Base-by-base conservation (phyloP, 2,888 invertebrate genomes). In the Melinaea menophilus region DNA sequence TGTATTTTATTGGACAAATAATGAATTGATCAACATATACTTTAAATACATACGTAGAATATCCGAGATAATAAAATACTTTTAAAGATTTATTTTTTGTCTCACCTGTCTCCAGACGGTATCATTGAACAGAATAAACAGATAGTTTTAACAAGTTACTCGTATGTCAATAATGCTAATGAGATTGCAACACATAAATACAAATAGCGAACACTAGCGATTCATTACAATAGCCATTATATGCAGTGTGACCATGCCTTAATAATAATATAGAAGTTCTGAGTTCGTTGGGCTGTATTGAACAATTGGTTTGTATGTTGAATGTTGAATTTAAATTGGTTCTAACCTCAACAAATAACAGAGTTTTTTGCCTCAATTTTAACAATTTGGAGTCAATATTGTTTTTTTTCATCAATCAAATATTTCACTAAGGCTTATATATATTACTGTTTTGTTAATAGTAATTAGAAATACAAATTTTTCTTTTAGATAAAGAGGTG, bases 231-330 rank as follows among this genome's bases (percentile, higher is more conserved):
- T 37, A 37, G 37, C 37, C 37, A 4, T 37, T 37, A 37, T 2
- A 37, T 37, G 37, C n/a, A 12, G 13, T 5, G 13, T 13, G 22
- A 12, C 33, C 55, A 34, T 12, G 9, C 4, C 11, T 22, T 55
- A n/a, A 33, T 34, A 4, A 33, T 9, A 5, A 34, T 37, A 9
- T 22, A 58, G 61, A 59, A 56, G 58, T 33, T 59, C 47, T 47
- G 58, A 56, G 55, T 68, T 13, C 5, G 22, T 48, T 48, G 5
- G 51, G 51, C 31, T 51, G 31, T 7, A 51, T 31, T 9, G 51
- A 12, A 31, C 7, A 51, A 51, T 51, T 51, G 51, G 51, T 51
- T 51, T 51, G 51, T 51, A 31, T 51, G 9, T 5, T 31, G 51
- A 31, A 51, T 51, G 31, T 51, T 31, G 22, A 51, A 31, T 51